phyloP scores from a whole-genome alignment of 1,140 invertebrate species.

The Cryptotermes secundus region DNA sequence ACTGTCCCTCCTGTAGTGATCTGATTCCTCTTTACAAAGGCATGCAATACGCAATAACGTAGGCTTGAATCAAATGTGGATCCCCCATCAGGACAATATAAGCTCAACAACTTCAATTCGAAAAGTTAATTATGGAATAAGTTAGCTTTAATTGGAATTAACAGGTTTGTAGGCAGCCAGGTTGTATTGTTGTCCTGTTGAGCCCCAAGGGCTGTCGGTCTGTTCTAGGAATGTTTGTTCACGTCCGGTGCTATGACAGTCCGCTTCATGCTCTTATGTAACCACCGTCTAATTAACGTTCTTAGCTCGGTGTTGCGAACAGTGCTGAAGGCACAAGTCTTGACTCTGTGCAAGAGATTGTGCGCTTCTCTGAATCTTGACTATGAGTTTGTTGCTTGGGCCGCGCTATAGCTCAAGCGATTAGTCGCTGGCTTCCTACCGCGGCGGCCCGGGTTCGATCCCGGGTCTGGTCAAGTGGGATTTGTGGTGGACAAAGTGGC shows the following conservation, averaged over 20 bases:
- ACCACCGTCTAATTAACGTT: not conserved
- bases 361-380: not conserved
- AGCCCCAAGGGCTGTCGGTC: not conserved
- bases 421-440: too few relatives aligned
- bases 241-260: not conserved
- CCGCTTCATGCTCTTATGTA: not conserved
- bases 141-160: constrained; percentile 6
- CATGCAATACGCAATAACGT: not conserved
- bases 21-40: not conserved
- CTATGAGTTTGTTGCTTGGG: not conserved
- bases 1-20: not conserved
- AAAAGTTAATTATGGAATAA: constrained; percentile 13
- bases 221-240: constrained; percentile 5
- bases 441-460: too few relatives aligned
- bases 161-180: not conserved
- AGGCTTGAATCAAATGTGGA: not conserved
- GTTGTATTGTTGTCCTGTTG: too few relatives aligned
- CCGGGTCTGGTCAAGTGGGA: too few relatives aligned
- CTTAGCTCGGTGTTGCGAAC: not conserved
- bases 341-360: not conserved
- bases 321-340: not conserved
- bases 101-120: not conserved
- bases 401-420: too few relatives aligned
- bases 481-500: too few relatives aligned
- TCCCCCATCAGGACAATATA: not conserved